Base-by-base conservation (phyloP, 2,113 vertebrate species). In the Eolophus roseicapilla region DNA sequence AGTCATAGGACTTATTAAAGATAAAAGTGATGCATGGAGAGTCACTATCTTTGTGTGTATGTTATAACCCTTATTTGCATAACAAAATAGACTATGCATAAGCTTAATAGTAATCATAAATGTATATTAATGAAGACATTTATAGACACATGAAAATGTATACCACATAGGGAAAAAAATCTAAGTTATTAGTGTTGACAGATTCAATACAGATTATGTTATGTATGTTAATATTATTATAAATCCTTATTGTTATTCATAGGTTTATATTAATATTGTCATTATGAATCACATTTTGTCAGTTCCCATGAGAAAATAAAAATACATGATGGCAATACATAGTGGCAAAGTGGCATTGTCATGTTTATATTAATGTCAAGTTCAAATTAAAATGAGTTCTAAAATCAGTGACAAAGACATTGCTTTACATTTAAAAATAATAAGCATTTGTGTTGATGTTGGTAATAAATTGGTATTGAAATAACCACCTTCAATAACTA, bases 301-400 rank as follows among this genome's bases (percentile, higher is more conserved):
- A 97, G 74, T 43, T 96, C 69, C 74, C 88, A 75, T 53, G 84
- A 96, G 94, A 97, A 96, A 89, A 97, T 75, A 82, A 95, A 97
- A 97, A 97, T 91, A 91, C 94, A 96, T 90, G 68, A 75, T 68
- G 86, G 84, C 55, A 98, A 93, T 95, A 60, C 70, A 41, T 70
- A 93, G 92, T 86, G 90, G 57, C 93, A 97, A 95, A 97, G 74
- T 87, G 82, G 55, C 89, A 94, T 93, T 97, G 87, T 93, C 57
- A 55, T 96, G 70, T 94, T 98, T 97, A 86, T 96, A 97, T 93
- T 93, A 95, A 96, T 82, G 82, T 92, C 92, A 96, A 92, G 86
- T 97, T 97, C 94, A 96, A 97, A 97, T 95, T 97, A 87, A 97
- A 98, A 91, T 95, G 87, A 94, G 52, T 93, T 97, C 85, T 96